phyloP scores from a whole-genome alignment of 2,888 invertebrate species.

The Ornithoptera priamus region DNA sequence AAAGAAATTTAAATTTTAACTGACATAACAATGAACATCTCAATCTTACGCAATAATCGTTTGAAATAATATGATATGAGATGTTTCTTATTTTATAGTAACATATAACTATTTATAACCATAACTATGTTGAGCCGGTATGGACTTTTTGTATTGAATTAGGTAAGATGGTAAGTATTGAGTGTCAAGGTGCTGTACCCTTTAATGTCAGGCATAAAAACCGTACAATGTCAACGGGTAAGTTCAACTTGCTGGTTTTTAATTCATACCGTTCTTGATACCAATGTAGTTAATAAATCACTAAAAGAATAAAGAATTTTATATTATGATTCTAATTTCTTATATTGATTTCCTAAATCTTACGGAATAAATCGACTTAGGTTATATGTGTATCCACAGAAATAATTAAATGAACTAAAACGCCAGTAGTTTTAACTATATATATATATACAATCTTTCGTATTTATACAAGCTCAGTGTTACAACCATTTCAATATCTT shows the following conservation, averaged over 20 bases:
- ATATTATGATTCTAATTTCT: background rate
- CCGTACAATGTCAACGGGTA: conserved; percentile 26
- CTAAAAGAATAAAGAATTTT: background rate
- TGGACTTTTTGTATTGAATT: conserved; percentile 17
- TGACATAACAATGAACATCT: too few relatives aligned
- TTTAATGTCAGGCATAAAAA: conserved; percentile 25
- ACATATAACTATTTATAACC: background rate
- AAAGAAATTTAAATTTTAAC: too few relatives aligned
- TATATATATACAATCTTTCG: too few relatives aligned
- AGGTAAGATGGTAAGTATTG: conserved; percentile 23
- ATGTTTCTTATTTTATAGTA: background rate
- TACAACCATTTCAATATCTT: too few relatives aligned
- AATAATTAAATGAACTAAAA: too few relatives aligned
- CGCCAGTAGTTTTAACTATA: too few relatives aligned
- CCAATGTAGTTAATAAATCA: background rate
- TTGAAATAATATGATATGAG: background rate
- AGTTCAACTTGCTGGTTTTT: conserved; percentile 18
- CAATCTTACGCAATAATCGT: too few relatives aligned
- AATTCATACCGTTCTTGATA: conserved; percentile 25
- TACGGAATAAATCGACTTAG: too few relatives aligned
- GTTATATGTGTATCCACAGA: too few relatives aligned
- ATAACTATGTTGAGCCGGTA: background rate
- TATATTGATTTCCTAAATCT: too few relatives aligned
- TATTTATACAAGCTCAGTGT: too few relatives aligned
- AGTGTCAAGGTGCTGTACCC: conserved; percentile 23